These are phyloP conservation scores for Noctua comes DNA, from an alignment of 2,888 invertebrate genomes.

Conservation along the genomic window DNA sequence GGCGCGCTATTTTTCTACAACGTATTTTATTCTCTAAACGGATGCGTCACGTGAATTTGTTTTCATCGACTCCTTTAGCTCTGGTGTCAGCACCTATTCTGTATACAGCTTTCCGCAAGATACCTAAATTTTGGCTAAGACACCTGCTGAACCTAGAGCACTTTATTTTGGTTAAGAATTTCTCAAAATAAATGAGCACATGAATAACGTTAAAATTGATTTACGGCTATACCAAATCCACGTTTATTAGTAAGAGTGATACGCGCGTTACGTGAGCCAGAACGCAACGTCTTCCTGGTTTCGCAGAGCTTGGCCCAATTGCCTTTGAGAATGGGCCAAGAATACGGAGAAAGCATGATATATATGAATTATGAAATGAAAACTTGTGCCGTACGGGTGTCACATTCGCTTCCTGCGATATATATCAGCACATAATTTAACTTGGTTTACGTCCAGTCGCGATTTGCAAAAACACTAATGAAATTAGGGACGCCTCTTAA, in stretches of 20 bases:
- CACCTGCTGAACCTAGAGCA: slow-evolving; percentile 24
- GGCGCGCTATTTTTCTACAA: slow-evolving; percentile 50
- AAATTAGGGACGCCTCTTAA: slow-evolving; percentile 9
- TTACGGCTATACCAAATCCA: slow-evolving; percentile 65
- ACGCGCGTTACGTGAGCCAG: slow-evolving; percentile 70
- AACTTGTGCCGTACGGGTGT: slow-evolving; percentile 74
- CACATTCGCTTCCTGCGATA: slow-evolving; percentile 76
- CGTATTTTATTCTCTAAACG: slow-evolving; percentile 58
- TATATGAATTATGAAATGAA: slow-evolving; percentile 78
- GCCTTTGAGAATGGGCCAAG: slow-evolving; percentile 86
- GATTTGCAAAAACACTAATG: slow-evolving; percentile 7
- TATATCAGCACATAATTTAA: slow-evolving; percentile 71
- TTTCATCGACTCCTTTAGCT: slow-evolving; percentile 44
- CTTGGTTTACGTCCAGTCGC: slow-evolving; percentile 37
- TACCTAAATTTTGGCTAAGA: not conserved
- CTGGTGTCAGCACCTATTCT: slow-evolving; percentile 2
- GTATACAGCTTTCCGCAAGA: slow-evolving; percentile 7
- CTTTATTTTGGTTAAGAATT: slow-evolving; percentile 29
- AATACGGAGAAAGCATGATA: slow-evolving; percentile 84
- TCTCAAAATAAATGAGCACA: slow-evolving; percentile 44
- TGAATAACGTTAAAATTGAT: slow-evolving; percentile 60
- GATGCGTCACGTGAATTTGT: slow-evolving; percentile 57
- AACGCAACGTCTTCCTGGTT: slow-evolving; percentile 79
- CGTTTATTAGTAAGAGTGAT: slow-evolving; percentile 70
- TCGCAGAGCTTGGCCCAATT: slow-evolving; percentile 79